These are phyloP conservation scores for Seladonia tumulorum DNA, from an alignment of 2,888 invertebrate species.

Conservation along the genomic window DNA sequence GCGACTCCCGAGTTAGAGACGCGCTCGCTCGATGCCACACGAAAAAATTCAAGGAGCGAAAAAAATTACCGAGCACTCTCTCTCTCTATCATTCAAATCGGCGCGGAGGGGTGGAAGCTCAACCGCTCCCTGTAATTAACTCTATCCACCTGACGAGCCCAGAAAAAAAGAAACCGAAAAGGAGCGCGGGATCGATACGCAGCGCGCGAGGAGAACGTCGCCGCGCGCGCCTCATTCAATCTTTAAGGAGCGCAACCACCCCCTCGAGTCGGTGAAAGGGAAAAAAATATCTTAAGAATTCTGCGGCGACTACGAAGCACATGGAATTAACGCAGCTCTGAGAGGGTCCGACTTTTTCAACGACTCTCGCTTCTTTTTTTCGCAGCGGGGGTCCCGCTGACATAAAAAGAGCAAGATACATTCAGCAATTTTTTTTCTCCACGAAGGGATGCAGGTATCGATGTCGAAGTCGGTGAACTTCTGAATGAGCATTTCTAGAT, in stretches of 20 bases:
- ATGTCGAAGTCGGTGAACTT: neutral
- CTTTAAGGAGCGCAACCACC: conserved; percentile 6
- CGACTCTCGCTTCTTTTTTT: neutral
- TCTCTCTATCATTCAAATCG: conserved; percentile 37
- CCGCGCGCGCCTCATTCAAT: conserved; percentile 8
- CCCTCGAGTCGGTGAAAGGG: neutral
- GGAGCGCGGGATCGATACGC: conserved; percentile 10
- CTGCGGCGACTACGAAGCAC: conserved; percentile 10
- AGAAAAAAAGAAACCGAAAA: neutral
- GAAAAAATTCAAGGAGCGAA: conserved; percentile 17
- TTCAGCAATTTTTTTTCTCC: neutral
- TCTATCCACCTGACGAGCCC: conserved; percentile 11
- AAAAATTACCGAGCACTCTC: conserved; percentile 9
- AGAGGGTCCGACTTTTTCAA: conserved; percentile 7
- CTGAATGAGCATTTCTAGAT: neutral
- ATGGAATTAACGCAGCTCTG: conserved; percentile 41
- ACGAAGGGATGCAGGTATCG: neutral
- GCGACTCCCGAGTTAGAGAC: conserved; percentile 23
- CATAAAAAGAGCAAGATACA: neutral
- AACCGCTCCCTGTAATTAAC: conserved; percentile 45
- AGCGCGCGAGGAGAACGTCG: neutral
- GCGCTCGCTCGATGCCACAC: neutral
- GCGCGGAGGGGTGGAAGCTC: conserved; percentile 13
- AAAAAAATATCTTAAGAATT: neutral
- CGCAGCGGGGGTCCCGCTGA: neutral